A percentile compares a stretch with the other conserved stretches of the same genome.
Conservation (phyloP, 2,797 vertebrate genomes). For the Ispidina picta region DNA sequence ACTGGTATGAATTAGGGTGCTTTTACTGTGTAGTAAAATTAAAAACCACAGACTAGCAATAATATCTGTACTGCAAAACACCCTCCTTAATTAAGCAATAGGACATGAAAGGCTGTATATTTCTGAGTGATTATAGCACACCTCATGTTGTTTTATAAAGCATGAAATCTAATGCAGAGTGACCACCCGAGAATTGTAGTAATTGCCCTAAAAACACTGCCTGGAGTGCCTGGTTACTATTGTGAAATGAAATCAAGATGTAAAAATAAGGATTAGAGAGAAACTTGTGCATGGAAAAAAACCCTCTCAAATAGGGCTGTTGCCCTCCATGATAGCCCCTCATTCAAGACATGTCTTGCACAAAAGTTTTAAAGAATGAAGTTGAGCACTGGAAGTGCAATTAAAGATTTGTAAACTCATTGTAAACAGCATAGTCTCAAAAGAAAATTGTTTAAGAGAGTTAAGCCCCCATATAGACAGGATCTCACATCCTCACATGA, state of each 20-base stretch:
- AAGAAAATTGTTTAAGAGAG: neutral
- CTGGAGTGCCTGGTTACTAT: constrained; percentile 54
- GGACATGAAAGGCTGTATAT: constrained; percentile 72
- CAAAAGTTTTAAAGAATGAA: constrained; percentile 5
- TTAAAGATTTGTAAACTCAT: constrained; percentile 1
- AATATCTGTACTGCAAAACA: constrained; percentile 67
- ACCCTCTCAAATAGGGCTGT: neutral
- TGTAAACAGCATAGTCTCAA: neutral
- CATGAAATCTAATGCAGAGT: constrained; percentile 71
- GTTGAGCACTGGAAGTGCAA: neutral
- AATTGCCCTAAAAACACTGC: constrained; percentile 70
- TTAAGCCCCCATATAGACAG: neutral
- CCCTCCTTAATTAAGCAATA: constrained; percentile 72
- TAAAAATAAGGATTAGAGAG: constrained; percentile 53
- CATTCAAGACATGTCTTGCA: neutral
- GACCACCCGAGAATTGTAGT: constrained; percentile 73
- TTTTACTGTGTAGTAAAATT: constrained; percentile 64
- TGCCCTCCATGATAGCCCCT: neutral
- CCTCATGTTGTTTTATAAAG: constrained; percentile 73
- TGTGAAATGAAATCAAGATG: constrained; percentile 63
- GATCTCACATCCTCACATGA: neutral
- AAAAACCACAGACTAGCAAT: constrained; percentile 67
- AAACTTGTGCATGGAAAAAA: neutral
- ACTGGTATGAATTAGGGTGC: constrained; percentile 52
- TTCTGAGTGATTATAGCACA: constrained; percentile 71